phyloP scores from a whole-genome alignment of 30 jellyfish, hydroid and myxozoan species.

The Nemopilema nomurai region DNA sequence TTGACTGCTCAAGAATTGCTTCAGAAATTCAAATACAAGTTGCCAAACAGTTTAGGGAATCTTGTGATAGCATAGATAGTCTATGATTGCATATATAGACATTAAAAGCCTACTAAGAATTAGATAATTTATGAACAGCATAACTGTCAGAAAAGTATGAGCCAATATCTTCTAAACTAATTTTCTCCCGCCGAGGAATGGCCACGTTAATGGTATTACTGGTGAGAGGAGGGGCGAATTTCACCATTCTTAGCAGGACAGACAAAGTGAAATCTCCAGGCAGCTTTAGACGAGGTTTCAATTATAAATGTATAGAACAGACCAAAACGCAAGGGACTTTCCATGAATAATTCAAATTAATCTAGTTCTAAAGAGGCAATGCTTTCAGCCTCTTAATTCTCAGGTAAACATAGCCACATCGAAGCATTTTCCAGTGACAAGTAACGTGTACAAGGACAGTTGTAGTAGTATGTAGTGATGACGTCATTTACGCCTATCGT shows the following conservation, averaged over 20 bases:
- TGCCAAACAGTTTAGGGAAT: too few species aligned
- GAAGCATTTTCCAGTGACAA: too few species aligned
- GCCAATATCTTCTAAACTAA: neutral
- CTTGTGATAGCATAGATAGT: too few species aligned
- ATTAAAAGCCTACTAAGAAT: too few species aligned
- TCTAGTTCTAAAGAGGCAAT: neutral
- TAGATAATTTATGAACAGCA: neutral
- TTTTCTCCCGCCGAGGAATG: neutral
- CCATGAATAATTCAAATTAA: neutral
- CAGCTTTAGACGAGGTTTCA: neutral
- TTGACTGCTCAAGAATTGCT: too few species aligned
- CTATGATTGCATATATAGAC: too few species aligned
- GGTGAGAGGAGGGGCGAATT: neutral
- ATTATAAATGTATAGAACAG: neutral
- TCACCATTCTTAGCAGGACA: neutral
- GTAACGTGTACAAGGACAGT: too few species aligned
- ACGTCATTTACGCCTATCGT: too few species aligned
- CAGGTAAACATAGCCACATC: neutral
- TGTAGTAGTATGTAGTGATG: too few species aligned
- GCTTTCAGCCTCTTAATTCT: neutral
- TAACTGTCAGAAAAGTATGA: neutral
- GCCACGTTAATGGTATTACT: neutral
- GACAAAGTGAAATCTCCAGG: neutral
- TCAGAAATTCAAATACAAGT: too few species aligned
- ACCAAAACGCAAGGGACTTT: neutral